Evolutionary conservation across 2,113 vertebrate genomes (phyloP), one percentile per base, ranked within the genome.

Genomic region (Anarhynchus alexandrinus): DNA sequence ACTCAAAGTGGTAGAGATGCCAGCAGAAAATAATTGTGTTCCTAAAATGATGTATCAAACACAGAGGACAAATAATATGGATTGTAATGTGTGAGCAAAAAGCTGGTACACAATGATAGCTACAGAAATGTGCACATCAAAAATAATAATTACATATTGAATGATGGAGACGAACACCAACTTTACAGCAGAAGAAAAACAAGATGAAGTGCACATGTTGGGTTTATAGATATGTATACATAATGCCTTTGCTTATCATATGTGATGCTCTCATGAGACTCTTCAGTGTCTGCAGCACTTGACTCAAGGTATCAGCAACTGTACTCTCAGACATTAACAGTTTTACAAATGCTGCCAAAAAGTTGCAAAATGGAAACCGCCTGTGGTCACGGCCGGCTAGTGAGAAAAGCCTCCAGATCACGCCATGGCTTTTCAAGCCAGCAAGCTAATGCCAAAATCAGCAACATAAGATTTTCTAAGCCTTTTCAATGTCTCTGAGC

Each of bases 21-120:
- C 32, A 66, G 72, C 55, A 77, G 85, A 88, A 95, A 95, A 83
- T 73, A 81, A 92, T 30, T 90, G 21, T 90, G 52, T 86, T 92
- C 34, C 64, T 80, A 65, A 73, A 82, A 57, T 2, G 0, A 66
- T 70, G 18, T 22, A 70, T 88, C 52, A 79, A 76, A 47, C 21
- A 55, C 10, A 73, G 64, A 66, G 22, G 30, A 32, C 29, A 77
- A 45, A 36, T 62, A 77, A 73, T 54, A 58, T 3, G 40, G 74
- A 86, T 54, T n/a, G 22, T 32, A 49, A 36, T 19, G 34, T 45
- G 25, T 1, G 5, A 84, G 78, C 15, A n/a, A 91, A 85, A 84
- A 51, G 34, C 84, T 95, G 84, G 34, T 57, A 25, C 32, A 49
- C 49, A 67, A 52, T 42, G 74, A 88, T 30, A 83, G 64, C 82